Percentiles rank a stretch among this genome's conserved stretches.
phyloP scores from a whole-genome alignment of 2,888 invertebrate species.

The Eristalis intricaria region DNA sequence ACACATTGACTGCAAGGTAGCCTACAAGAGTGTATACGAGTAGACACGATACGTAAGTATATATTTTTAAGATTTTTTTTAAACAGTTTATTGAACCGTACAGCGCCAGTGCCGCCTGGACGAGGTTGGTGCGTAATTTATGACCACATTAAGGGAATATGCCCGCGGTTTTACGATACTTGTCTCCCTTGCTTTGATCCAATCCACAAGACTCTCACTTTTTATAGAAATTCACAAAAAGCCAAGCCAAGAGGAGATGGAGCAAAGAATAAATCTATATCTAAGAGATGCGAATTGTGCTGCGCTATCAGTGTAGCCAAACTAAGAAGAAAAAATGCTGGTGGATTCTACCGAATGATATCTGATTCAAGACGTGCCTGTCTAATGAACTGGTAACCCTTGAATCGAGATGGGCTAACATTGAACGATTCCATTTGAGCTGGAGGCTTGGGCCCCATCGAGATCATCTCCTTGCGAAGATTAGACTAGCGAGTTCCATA shows the following conservation, averaged over 20 bases:
- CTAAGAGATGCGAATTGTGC: slow-evolving; percentile 32
- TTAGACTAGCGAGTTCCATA: background rate
- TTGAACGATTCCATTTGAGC: slow-evolving; percentile 20
- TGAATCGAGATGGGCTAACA: background rate
- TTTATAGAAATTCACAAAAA: slow-evolving; percentile 19
- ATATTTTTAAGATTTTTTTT: background rate
- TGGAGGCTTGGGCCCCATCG: background rate
- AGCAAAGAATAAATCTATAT: background rate
- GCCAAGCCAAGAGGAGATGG: background rate
- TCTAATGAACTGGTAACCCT: background rate
- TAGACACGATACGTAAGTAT: background rate
- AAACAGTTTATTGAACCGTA: slow-evolving; percentile 43
- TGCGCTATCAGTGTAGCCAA: background rate
- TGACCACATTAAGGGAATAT: slow-evolving; percentile 43
- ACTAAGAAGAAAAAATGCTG: background rate
- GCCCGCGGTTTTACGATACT: slow-evolving; percentile 30
- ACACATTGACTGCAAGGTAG: slow-evolving; percentile 21
- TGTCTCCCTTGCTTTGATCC: slow-evolving; percentile 2
- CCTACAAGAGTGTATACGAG: background rate
- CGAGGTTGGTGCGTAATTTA: slow-evolving; percentile 38
- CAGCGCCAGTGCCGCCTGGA: slow-evolving; percentile 12
- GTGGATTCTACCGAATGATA: background rate
- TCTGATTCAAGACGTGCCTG: background rate
- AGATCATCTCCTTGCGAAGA: background rate
- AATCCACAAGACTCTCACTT: slow-evolving; percentile 34